These are phyloP conservation scores for Rotaria socialis DNA, from an alignment of 2,888 invertebrate species.

Conservation along the genomic window DNA sequence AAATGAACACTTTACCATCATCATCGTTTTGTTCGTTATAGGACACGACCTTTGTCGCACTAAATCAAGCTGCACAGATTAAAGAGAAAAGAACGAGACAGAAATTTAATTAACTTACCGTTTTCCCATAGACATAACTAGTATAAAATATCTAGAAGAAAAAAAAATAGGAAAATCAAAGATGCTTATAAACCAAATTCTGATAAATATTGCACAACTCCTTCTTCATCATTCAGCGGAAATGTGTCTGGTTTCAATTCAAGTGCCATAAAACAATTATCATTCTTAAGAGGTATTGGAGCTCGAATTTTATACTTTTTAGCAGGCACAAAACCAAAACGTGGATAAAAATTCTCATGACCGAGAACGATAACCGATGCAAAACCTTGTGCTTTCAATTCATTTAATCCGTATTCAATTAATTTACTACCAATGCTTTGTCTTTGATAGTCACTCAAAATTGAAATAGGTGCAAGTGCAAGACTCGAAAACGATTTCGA, in stretches of 20 bases:
- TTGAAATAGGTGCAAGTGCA: conserved; percentile 25
- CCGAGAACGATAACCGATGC: conserved; percentile 1
- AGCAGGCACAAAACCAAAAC: background rate
- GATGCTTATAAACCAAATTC: conserved; percentile 2
- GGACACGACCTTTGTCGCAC: background rate
- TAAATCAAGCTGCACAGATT: background rate
- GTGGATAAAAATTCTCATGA: background rate
- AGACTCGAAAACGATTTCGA: background rate
- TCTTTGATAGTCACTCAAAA: background rate
- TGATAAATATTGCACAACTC: background rate
- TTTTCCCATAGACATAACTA: background rate
- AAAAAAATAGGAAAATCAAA: background rate
- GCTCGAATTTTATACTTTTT: conserved; percentile 1
- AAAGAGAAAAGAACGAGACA: background rate
- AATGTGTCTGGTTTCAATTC: background rate
- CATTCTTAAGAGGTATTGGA: background rate
- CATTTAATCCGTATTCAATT: background rate
- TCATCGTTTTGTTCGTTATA: conserved; percentile 14
- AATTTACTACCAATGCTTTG: conserved; percentile 13
- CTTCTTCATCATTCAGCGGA: background rate
- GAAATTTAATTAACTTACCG: background rate
- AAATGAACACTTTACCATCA: background rate
- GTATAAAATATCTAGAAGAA: background rate
- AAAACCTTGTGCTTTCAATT: background rate
- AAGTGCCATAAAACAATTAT: conserved; percentile 19